Percentiles rank a stretch among this genome's conserved stretches.
Conservation (phyloP, 2,797 vertebrate species). For the Todus mexicanus region DNA sequence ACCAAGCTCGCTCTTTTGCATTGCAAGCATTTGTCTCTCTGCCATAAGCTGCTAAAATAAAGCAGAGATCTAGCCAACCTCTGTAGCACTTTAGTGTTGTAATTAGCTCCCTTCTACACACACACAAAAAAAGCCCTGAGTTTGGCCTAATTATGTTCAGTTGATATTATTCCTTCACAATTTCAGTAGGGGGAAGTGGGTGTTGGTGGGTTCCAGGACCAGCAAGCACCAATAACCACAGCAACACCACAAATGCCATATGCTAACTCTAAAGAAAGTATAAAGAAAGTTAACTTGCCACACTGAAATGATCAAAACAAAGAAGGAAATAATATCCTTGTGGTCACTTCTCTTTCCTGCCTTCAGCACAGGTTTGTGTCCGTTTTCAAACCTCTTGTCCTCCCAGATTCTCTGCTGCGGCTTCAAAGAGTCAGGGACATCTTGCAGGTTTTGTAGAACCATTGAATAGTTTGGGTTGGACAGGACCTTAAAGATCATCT, state of each 20-base stretch:
- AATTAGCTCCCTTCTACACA: not conserved
- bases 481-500: not conserved
- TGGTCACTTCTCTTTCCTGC: not conserved
- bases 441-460: not conserved
- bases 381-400: not conserved
- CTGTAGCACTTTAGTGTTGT: not conserved
- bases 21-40: not conserved
- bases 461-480: not conserved
- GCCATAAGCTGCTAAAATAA: not conserved
- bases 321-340: not conserved
- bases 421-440: not conserved
- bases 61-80: not conserved
- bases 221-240: not conserved
- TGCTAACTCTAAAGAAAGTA: not conserved
- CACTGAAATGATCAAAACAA: not conserved
- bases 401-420: not conserved
- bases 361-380: not conserved
- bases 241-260: not conserved
- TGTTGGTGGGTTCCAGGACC: not conserved
- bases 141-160: not conserved
- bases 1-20: accelerated
- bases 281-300: not conserved
- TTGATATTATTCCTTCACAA: not conserved
- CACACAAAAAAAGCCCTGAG: not conserved
- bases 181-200: not conserved